phyloP scores from a whole-genome alignment of 2,888 invertebrate genomes.

The Hydriomena furcata region DNA sequence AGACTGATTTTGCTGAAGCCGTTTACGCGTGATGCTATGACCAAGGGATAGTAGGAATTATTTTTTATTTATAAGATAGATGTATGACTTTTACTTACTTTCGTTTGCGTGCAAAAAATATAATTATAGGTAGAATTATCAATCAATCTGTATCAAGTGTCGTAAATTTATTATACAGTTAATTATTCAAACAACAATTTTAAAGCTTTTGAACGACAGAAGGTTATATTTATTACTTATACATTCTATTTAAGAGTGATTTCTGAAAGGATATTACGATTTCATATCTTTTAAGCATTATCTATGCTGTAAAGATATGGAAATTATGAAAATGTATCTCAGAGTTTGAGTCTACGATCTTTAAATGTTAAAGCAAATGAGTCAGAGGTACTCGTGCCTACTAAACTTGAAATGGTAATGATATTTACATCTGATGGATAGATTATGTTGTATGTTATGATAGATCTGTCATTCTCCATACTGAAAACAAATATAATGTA shows the following conservation, averaged over 20 bases:
- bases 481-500: neutral
- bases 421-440: constrained; percentile 4
- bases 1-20: too few species aligned
- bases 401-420: constrained; percentile 4
- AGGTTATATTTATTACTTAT: constrained; percentile 14
- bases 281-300: too few species aligned
- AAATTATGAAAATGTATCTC: constrained; percentile 19
- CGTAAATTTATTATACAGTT: too few species aligned
- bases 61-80: too few species aligned
- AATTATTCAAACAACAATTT: too few species aligned
- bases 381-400: too few species aligned
- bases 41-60: too few species aligned
- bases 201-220: neutral
- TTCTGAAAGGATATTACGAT: constrained; percentile 22
- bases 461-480: neutral
- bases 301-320: constrained; percentile 30
- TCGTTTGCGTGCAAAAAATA: too few species aligned
- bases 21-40: too few species aligned
- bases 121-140: neutral
- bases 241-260: constrained; percentile 20
- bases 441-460: too few species aligned
- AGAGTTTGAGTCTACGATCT: constrained; percentile 5
- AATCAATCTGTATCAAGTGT: constrained; percentile 25
- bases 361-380: constrained; percentile 10
- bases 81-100: too few species aligned